Percentiles rank a stretch among this genome's conserved stretches.
These are phyloP conservation scores for Pipistrellus pipistrellus DNA, from an alignment of 2,797 vertebrate genomes.

Conservation along the genomic window DNA sequence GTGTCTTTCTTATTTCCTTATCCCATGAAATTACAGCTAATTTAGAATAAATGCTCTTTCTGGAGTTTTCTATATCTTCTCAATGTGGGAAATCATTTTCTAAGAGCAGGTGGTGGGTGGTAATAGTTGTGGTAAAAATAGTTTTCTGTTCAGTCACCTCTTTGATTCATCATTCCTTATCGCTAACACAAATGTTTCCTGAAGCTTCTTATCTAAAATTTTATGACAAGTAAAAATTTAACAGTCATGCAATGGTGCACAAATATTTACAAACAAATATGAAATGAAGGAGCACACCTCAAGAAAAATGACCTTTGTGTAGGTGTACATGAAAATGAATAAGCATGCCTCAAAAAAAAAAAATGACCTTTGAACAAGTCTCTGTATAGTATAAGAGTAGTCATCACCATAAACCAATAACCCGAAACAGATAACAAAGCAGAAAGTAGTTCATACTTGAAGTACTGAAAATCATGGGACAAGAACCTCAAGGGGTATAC, in stretches of 20 bases:
- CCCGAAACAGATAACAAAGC: background rate
- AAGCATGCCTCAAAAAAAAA: conserved; percentile 58
- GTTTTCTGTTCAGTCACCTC: conserved; percentile 80
- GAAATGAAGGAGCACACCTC: conserved; percentile 46
- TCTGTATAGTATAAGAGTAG: background rate
- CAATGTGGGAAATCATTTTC: conserved; percentile 75
- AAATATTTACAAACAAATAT: conserved; percentile 81
- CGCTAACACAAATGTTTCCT: conserved; percentile 71
- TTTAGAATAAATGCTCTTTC: conserved; percentile 81
- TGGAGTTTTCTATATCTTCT: conserved; percentile 68
- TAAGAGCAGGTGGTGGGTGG: conserved; percentile 64
- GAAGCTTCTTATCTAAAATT: conserved; percentile 77
- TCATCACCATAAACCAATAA: conserved; percentile 70
- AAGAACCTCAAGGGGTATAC: background rate
- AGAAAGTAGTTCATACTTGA: conserved; percentile 26
- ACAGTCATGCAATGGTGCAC: conserved; percentile 56
- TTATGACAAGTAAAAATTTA: conserved; percentile 80
- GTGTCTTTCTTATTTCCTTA: conserved; percentile 37
- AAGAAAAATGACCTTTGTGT: conserved; percentile 76
- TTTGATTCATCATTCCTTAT: conserved; percentile 79
- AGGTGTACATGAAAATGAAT: conserved; percentile 42
- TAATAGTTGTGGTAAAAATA: conserved; percentile 78
- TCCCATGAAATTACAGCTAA: conserved; percentile 78
- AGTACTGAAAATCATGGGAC: background rate
- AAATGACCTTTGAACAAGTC: conserved; percentile 78